Percentiles rank a stretch among this genome's conserved stretches.
Evolutionary conservation across 2,888 invertebrate species (phyloP).

Genomic region (Platycheirus albimanus): DNA sequence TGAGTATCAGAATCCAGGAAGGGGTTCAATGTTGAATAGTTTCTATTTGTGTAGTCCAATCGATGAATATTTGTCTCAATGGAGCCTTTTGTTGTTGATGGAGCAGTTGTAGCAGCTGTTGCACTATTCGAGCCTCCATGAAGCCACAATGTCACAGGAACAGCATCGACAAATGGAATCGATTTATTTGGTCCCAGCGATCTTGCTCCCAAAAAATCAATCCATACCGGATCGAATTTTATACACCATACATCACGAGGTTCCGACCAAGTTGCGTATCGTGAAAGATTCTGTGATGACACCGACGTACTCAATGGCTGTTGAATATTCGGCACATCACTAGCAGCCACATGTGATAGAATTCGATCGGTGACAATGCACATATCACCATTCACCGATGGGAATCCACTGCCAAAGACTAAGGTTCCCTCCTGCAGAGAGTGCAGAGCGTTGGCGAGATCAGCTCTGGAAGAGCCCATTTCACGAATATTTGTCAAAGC

Average conservation of each 20-base stretch:
- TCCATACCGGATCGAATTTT: slow-evolving; percentile 95
- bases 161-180: slow-evolving; percentile 92
- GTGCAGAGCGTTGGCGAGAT: slow-evolving; percentile 91
- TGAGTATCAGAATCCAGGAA: slow-evolving; percentile 77
- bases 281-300: slow-evolving; percentile 80
- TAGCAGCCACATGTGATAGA: slow-evolving; percentile 87
- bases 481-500: slow-evolving; percentile 88
- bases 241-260: slow-evolving; percentile 95
- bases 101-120: slow-evolving; percentile 75
- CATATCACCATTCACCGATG: slow-evolving; percentile 87
- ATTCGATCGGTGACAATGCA: slow-evolving; percentile 93
- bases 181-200: slow-evolving; percentile 89
- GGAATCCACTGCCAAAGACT: slow-evolving; percentile 91
- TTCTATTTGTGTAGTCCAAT: slow-evolving; percentile 75
- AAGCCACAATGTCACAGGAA: slow-evolving; percentile 94
- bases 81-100: slow-evolving; percentile 76
- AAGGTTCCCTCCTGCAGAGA: slow-evolving; percentile 89
- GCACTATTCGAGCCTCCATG: slow-evolving; percentile 80
- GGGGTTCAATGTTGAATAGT: slow-evolving; percentile 78
- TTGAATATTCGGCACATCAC: slow-evolving; percentile 80
- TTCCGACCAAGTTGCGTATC: slow-evolving; percentile 90
- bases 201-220: slow-evolving; percentile 93
- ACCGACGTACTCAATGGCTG: slow-evolving; percentile 79
- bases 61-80: slow-evolving; percentile 76
- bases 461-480: slow-evolving; percentile 87